Conservation (phyloP, 1,140 invertebrate species). For the Tetramorium parvispinum region DNA sequence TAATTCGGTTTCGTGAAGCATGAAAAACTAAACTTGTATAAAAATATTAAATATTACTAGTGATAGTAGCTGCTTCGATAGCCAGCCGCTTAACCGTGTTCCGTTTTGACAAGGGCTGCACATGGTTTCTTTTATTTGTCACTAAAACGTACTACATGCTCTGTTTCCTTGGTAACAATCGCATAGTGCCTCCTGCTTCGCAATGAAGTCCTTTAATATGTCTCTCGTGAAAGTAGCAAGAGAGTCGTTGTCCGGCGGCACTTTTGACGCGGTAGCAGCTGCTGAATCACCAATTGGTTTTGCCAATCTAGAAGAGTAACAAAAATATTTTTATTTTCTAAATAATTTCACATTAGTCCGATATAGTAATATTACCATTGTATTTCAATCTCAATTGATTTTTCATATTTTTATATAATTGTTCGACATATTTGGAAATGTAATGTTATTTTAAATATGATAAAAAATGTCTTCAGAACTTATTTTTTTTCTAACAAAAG, state of each 20-base stretch:
- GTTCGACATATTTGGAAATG: background rate
- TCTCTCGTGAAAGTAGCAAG: slow-evolving; percentile 50
- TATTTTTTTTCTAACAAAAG: background rate
- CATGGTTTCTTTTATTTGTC: slow-evolving; percentile 54
- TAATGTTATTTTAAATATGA: background rate
- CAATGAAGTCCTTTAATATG: slow-evolving; percentile 62
- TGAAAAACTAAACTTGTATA: background rate
- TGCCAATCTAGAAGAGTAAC: slow-evolving; percentile 20
- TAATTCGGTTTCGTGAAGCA: background rate
- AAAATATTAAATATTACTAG: background rate
- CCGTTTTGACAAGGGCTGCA: slow-evolving; percentile 18
- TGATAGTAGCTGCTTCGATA: background rate
- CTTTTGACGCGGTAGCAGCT: slow-evolving; percentile 48
- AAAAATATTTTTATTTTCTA: slow-evolving; percentile 53
- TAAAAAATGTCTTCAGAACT: background rate
- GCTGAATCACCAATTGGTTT: slow-evolving; percentile 64
- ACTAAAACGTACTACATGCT: slow-evolving; percentile 42
- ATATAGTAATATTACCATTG: background rate
- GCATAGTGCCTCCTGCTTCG: slow-evolving; percentile 35
- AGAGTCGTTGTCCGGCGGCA: slow-evolving; percentile 31
- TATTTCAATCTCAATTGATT: background rate
- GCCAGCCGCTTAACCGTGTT: too few species aligned
- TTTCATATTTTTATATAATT: background rate
- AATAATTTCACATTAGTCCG: background rate
- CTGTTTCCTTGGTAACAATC: slow-evolving; percentile 72